Evolutionary conservation across 2,113 vertebrate genomes (phyloP).

Genomic region (Callionymus lyra): DNA sequence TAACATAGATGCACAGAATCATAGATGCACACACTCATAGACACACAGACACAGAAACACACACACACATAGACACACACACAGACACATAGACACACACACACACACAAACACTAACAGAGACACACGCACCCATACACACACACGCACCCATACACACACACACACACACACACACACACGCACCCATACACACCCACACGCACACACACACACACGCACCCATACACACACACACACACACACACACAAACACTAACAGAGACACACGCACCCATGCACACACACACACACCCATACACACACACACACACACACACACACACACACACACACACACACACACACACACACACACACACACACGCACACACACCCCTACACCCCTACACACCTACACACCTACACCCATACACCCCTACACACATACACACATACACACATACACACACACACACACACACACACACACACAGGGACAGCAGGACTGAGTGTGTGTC

Average conservation of each 20-base stretch:
- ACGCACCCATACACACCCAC: too few relatives aligned
- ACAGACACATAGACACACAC: neutral
- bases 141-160: too few relatives aligned
- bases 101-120: neutral
- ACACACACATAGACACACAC: slow-evolving; percentile 1
- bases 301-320: slow-evolving; percentile 1
- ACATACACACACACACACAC: slow-evolving; percentile 1
- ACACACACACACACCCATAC: too few relatives aligned
- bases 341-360: slow-evolving; percentile 1
- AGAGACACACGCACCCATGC: too few relatives aligned
- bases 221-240: neutral
- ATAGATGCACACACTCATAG: neutral
- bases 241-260: neutral
- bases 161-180: neutral
- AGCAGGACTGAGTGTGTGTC: neutral
- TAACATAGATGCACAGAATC: too few relatives aligned
- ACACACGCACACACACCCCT: neutral
- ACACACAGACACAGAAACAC: neutral
- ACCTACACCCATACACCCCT: too few relatives aligned
- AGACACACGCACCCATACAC: neutral
- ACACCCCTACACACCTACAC: too few relatives aligned
- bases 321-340: neutral
- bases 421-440: slow-evolving; percentile 1
- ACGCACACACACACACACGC: slow-evolving; percentile 1
- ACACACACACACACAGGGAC: neutral